Conservation (phyloP, 2,888 invertebrate species). For the Creontiades dilutus region DNA sequence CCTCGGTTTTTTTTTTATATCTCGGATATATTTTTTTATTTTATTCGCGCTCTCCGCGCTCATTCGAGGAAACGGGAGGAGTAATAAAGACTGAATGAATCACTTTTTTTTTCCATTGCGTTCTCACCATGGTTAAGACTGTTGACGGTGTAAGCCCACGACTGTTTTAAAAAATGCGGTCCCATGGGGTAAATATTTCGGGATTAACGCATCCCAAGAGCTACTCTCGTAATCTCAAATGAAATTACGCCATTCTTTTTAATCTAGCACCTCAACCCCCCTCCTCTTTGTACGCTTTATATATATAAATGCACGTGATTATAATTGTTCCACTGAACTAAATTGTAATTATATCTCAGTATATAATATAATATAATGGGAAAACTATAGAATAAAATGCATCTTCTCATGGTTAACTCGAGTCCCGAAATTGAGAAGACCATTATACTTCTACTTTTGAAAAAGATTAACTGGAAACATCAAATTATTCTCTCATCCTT, state of each 20-base stretch:
- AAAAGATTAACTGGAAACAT: no score
- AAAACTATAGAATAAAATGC: no score
- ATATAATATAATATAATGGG: no score
- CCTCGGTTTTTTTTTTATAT: background rate
- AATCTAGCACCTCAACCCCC: constrained; percentile 5
- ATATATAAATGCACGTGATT: no score
- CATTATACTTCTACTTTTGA: no score
- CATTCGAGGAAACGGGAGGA: background rate
- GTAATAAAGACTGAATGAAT: constrained; percentile 32
- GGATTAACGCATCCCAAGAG: background rate
- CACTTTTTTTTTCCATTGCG: constrained; percentile 2
- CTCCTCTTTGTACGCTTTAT: no score
- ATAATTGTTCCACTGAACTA: no score
- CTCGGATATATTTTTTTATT: background rate
- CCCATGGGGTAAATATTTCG: constrained; percentile 13
- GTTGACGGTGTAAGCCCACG: constrained; percentile 7
- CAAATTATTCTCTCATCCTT: no score
- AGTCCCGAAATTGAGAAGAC: no score
- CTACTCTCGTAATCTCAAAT: background rate
- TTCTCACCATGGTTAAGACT: background rate
- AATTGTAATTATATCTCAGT: no score
- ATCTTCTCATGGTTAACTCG: no score
- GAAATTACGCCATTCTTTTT: background rate
- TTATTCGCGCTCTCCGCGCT: background rate
- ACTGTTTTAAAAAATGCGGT: background rate